These are phyloP conservation scores for Temnothorax longispinosus DNA, from an alignment of 1,140 invertebrate genomes.

Conservation along the genomic window DNA sequence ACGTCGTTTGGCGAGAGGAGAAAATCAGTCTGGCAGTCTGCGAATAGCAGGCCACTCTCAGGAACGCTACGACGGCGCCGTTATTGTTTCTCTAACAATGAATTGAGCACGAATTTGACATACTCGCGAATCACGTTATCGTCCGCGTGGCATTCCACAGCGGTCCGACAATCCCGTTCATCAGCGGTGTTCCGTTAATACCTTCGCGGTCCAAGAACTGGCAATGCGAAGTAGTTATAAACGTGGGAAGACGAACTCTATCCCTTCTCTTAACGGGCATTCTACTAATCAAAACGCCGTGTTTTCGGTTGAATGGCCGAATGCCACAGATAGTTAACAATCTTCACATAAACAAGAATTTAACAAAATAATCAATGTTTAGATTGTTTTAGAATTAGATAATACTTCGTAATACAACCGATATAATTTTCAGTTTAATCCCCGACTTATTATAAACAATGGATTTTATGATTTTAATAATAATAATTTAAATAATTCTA, in stretches of 20 bases:
- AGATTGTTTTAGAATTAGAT: background rate
- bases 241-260: slow-evolving; percentile 12
- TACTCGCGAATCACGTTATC: background rate
- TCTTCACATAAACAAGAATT: background rate
- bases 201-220: background rate
- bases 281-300: background rate
- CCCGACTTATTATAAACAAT: background rate
- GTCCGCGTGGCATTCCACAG: background rate
- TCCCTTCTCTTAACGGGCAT: background rate
- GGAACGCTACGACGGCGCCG: slow-evolving; percentile 35
- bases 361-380: background rate
- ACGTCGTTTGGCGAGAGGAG: slow-evolving; percentile 48
- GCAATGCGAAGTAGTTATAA: background rate
- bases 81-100: slow-evolving; percentile 12
- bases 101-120: slow-evolving; percentile 39
- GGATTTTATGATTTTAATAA: background rate
- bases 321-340: background rate
- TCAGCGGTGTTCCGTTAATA: background rate
- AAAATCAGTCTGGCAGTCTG: slow-evolving; percentile 78
- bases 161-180: background rate
- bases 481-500: background rate
- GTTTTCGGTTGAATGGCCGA: slow-evolving; percentile 17
- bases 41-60: slow-evolving; percentile 37
- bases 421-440: slow-evolving; percentile 4
- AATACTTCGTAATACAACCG: too few relatives aligned